These are phyloP conservation scores for Crotalus horridus DNA, from an alignment of 2,113 vertebrate genomes.

Conservation along the genomic window DNA sequence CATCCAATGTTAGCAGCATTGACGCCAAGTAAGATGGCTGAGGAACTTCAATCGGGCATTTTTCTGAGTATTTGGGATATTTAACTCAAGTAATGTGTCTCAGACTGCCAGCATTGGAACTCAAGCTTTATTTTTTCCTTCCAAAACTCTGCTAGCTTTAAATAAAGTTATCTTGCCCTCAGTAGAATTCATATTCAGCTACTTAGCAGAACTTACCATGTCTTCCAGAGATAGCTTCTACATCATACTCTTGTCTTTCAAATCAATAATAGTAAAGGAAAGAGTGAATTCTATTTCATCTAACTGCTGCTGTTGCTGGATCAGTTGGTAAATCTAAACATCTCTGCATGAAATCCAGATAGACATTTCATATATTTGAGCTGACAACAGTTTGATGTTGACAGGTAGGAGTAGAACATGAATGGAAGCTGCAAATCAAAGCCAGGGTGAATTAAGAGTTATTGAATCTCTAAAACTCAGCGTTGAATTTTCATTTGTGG, in stretches of 20 bases:
- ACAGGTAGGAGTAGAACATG: neutral
- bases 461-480: neutral
- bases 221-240: conserved; percentile 1
- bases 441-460: neutral
- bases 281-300: neutral
- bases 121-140: neutral
- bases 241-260: neutral
- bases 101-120: conserved; percentile 3
- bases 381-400: neutral
- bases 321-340: neutral
- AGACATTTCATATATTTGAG: neutral
- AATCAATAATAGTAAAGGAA: neutral
- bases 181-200: neutral
- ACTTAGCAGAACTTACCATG: neutral
- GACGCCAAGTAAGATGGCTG: conserved; percentile 14
- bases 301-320: neutral
- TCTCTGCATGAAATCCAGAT: neutral
- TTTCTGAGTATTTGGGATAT: neutral
- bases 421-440: neutral
- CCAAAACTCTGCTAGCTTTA: neutral
- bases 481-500: neutral
- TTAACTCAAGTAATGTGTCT: conserved; percentile 31
- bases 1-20: too few species aligned
- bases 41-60: conserved; percentile 23
- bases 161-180: too few species aligned